Conservation (phyloP, 1,140 invertebrate species). For the Rhyzopertha dominica region DNA sequence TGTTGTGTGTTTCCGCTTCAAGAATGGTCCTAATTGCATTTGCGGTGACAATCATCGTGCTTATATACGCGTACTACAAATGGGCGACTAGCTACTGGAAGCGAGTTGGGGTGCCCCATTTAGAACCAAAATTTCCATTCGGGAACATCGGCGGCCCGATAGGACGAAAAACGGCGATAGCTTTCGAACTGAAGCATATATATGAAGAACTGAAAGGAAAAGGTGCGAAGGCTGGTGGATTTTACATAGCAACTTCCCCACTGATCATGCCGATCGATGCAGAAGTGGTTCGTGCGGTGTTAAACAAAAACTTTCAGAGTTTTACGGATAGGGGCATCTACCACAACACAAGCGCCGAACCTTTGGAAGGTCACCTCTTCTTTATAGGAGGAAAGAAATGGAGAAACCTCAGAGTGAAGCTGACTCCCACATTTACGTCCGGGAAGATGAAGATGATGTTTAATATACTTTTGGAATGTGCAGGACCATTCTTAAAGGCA, state of each 20-base stretch:
- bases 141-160: no score
- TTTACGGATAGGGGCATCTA: conserved; percentile 11
- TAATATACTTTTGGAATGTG: conserved; percentile 11
- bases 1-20: no score
- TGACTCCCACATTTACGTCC: conserved; percentile 46
- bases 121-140: no score
- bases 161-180: no score
- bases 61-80: no score
- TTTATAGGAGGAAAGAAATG: conserved; percentile 46
- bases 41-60: no score
- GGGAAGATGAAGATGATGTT: conserved; percentile 49
- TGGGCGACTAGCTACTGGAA: no score
- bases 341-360: conserved; percentile 19
- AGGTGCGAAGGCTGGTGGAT: no score
- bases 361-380: conserved; percentile 37
- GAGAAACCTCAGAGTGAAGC: conserved; percentile 48
- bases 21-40: no score
- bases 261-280: conserved; percentile 11
- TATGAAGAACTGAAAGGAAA: no score
- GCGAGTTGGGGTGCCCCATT: no score
- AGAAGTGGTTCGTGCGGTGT: conserved; percentile 10
- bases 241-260: neutral
- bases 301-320: conserved; percentile 10
- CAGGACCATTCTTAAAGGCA: conserved; percentile 44
- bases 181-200: no score